Conservation (phyloP, 37 sponge, comb jelly and placozoan species). For the Axinella damicornis region DNA sequence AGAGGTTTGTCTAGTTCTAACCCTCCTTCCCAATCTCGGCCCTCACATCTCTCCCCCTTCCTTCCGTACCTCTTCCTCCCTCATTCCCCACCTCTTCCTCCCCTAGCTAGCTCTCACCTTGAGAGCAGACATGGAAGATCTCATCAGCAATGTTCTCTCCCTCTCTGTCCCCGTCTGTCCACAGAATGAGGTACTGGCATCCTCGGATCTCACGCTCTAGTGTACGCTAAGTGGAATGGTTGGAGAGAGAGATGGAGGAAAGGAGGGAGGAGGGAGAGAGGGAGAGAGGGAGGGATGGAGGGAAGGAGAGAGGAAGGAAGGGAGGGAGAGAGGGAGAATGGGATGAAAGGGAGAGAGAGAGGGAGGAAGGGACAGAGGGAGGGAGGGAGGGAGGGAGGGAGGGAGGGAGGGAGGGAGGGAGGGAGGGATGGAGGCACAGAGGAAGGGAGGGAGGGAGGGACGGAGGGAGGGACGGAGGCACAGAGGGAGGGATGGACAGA, state of each 20-base stretch:
- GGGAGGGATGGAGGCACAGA: neutral
- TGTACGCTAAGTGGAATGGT: slow-evolving; percentile 53
- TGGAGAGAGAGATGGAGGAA: neutral
- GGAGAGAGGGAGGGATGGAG: neutral
- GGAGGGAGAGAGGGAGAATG: too few relatives aligned
- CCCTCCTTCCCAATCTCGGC: too few relatives aligned
- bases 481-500: too few relatives aligned
- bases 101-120: slow-evolving; percentile 38
- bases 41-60: too few relatives aligned
- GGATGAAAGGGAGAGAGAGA: too few relatives aligned
- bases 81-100: neutral
- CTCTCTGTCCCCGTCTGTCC: slow-evolving; percentile 99
- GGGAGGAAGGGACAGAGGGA: too few relatives aligned
- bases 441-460: too few relatives aligned
- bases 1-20: too few relatives aligned
- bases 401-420: neutral
- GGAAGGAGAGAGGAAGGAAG: too few relatives aligned
- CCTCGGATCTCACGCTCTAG: slow-evolving; percentile 83
- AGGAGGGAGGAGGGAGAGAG: neutral
- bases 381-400: too few relatives aligned
- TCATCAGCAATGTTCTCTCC: slow-evolving; percentile 98
- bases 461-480: neutral
- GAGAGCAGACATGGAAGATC: slow-evolving; percentile 83
- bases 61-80: too few relatives aligned
- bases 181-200: slow-evolving; percentile 85